A percentile compares a stretch with the other conserved stretches of the same genome.
Conservation (phyloP, 2,888 invertebrate species). For the Mesopsocus fuscifrons region DNA sequence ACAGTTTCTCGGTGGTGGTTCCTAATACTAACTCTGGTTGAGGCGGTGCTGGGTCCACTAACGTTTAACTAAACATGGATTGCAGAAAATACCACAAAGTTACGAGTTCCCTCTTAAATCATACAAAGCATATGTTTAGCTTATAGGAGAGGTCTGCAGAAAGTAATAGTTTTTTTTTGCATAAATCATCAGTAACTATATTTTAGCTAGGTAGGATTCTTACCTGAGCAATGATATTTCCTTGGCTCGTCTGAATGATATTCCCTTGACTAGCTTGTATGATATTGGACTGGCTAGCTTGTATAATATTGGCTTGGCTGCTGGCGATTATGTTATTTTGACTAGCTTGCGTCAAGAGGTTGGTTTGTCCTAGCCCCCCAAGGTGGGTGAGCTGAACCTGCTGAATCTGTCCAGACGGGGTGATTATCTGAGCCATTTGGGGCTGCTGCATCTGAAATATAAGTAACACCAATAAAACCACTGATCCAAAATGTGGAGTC, state of each 20-base stretch:
- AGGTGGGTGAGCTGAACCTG: slow-evolving; percentile 68
- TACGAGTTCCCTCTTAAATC: no score
- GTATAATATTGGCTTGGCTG: slow-evolving; percentile 3
- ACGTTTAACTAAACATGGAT: no score
- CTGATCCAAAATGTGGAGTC: no score
- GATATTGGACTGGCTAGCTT: slow-evolving; percentile 7
- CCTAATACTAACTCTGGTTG: no score
- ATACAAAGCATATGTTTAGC: no score
- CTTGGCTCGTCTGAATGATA: slow-evolving; percentile 4
- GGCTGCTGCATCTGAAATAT: slow-evolving; percentile 34
- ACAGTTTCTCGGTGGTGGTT: no score
- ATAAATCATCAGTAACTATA: no score
- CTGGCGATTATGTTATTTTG: background rate
- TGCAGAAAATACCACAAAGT: no score
- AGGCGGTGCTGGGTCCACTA: no score
- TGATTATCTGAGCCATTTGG: slow-evolving; percentile 65
- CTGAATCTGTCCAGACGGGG: slow-evolving; percentile 74
- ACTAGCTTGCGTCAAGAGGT: background rate
- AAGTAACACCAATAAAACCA: slow-evolving; percentile 8
- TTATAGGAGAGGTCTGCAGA: no score
- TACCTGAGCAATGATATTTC: slow-evolving; percentile 5
- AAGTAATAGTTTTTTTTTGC: no score
- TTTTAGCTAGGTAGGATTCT: no score
- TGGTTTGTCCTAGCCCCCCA: slow-evolving; percentile 9
- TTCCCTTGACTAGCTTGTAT: slow-evolving; percentile 5